Evolutionary conservation across 2,113 vertebrate species (phyloP).

Genomic region (Saguinus imperator): DNA sequence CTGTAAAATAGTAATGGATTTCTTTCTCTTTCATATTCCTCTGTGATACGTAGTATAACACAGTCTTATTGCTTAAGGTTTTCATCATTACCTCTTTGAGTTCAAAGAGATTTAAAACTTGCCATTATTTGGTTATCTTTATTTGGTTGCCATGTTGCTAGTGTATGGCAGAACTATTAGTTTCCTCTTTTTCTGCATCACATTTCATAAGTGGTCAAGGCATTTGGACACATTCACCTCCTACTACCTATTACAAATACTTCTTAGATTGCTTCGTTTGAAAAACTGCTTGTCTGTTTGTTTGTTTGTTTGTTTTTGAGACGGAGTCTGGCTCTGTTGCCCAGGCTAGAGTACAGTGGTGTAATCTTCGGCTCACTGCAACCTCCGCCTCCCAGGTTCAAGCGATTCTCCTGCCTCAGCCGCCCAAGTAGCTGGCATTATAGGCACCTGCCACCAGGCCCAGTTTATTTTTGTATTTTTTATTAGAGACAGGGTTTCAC

Average conservation of each 20-base stretch:
- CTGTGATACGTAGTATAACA: neutral
- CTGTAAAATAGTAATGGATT: neutral
- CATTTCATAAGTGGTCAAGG: constrained; percentile 23
- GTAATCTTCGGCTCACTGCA: no score
- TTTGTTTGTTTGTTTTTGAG: no score
- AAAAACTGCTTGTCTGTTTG: neutral
- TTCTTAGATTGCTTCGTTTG: constrained; percentile 14
- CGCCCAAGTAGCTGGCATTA: no score
- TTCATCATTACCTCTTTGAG: neutral
- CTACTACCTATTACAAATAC: neutral
- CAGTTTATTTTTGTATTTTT: no score
- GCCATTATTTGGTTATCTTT: neutral
- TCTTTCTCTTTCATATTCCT: neutral
- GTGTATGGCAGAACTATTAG: neutral
- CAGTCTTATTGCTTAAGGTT: constrained; percentile 20
- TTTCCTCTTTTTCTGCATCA: constrained; percentile 50
- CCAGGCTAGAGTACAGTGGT: no score
- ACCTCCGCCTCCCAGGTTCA: no score
- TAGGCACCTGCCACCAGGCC: no score
- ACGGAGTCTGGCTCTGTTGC: no score
- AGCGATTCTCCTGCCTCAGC: no score
- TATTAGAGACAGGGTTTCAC: no score
- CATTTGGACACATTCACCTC: neutral
- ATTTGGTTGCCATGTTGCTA: constrained; percentile 27
- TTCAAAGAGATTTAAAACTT: constrained; percentile 44